A percentile compares a stretch with the other conserved stretches of the same genome.
Conservation (phyloP, 1,140 invertebrate species). For the Drosophila bocqueti region DNA sequence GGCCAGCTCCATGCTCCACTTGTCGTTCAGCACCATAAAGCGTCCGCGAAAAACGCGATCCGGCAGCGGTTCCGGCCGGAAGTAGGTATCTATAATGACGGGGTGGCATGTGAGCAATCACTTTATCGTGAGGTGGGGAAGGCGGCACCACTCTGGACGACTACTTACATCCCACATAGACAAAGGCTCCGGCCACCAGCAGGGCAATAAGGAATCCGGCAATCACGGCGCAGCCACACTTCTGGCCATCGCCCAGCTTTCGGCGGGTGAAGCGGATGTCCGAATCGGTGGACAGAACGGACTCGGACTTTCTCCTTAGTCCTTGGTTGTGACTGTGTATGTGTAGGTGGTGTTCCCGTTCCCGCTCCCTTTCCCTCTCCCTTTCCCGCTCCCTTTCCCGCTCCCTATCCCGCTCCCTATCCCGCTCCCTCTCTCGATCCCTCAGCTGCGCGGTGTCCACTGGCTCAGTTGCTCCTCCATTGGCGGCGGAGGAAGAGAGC, state of each 20-base stretch:
- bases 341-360: slow-evolving; percentile 62
- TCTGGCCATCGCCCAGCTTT: slow-evolving; percentile 91
- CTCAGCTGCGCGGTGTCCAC: slow-evolving; percentile 37
- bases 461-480: slow-evolving; percentile 27
- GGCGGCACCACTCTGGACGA: neutral
- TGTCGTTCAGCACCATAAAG: slow-evolving; percentile 90
- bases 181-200: slow-evolving; percentile 91
- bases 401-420: slow-evolving; percentile 27
- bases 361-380: slow-evolving; percentile 16
- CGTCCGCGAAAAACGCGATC: slow-evolving; percentile 92
- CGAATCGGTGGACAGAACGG: slow-evolving; percentile 92
- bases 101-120: neutral
- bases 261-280: slow-evolving; percentile 94
- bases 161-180: slow-evolving; percentile 93
- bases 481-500: slow-evolving; percentile 2
- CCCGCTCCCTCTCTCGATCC: slow-evolving; percentile 20
- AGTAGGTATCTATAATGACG: slow-evolving; percentile 89
- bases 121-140: neutral
- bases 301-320: slow-evolving; percentile 88
- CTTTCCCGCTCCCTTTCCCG: slow-evolving; percentile 17
- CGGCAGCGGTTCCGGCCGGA: slow-evolving; percentile 90
- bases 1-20: slow-evolving; percentile 88
- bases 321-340: slow-evolving; percentile 69
- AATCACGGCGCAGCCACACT: slow-evolving; percentile 93
- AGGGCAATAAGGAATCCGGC: slow-evolving; percentile 93